A percentile compares a stretch with the other conserved stretches of the same genome.
phyloP scores from a whole-genome alignment of 2,888 invertebrate species.

The Geotrupes spiniger region DNA sequence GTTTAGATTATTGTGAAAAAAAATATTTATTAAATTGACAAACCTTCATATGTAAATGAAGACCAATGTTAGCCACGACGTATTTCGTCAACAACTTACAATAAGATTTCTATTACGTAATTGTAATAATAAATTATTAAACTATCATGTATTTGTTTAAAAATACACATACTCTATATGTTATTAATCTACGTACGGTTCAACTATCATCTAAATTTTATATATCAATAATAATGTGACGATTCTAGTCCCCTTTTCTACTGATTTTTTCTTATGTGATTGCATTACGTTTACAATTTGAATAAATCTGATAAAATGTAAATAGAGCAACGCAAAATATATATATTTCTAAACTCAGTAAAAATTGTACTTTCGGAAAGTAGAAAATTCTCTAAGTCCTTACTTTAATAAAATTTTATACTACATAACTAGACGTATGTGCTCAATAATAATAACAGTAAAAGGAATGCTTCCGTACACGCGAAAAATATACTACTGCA shows the following conservation, averaged over 20 bases:
- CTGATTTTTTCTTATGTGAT: slow-evolving; percentile 42
- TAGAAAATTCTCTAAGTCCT: slow-evolving; percentile 16
- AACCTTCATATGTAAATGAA: no score
- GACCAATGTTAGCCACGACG: no score
- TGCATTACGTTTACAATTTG: slow-evolving; percentile 39
- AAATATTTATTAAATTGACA: no score
- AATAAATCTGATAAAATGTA: slow-evolving; percentile 12
- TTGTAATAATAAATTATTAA: slow-evolving; percentile 42
- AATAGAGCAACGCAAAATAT: slow-evolving; percentile 7
- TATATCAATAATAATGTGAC: slow-evolving; percentile 50
- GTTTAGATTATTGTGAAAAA: no score
- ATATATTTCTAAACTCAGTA: slow-evolving; percentile 8
- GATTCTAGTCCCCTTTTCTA: slow-evolving; percentile 41
- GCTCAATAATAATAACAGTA: slow-evolving; percentile 3
- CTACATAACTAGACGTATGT: slow-evolving; percentile 15
- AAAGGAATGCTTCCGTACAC: no score
- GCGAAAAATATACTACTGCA: no score
- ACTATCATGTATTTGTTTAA: slow-evolving; percentile 45
- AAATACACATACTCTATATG: slow-evolving; percentile 45
- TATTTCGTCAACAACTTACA: slow-evolving; percentile 1
- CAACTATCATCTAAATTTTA: slow-evolving; percentile 49
- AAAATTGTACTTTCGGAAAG: slow-evolving; percentile 17
- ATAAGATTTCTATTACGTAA: slow-evolving; percentile 38
- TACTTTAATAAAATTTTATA: slow-evolving; percentile 14
- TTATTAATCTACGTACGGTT: slow-evolving; percentile 49